Evolutionary conservation across 2,888 invertebrate genomes (phyloP).

Genomic region (Anthrax anthrax): DNA sequence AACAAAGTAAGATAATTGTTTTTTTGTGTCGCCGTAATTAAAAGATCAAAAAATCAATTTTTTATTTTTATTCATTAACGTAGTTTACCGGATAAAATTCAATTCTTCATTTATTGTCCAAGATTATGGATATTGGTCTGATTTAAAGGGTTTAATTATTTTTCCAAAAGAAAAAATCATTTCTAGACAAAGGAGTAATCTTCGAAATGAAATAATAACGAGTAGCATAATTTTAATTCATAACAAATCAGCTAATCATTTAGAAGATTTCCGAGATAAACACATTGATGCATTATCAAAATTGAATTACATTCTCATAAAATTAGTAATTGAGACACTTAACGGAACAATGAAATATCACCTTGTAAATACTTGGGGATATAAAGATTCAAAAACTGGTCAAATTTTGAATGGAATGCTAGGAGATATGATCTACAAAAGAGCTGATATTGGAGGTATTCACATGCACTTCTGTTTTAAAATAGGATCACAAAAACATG

Average conservation of each 20-base stretch:
- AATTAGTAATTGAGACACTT: slow-evolving; percentile 40
- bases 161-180: slow-evolving; percentile 4
- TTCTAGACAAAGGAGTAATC: slow-evolving; percentile 17
- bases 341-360: slow-evolving; percentile 40
- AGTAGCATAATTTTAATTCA: slow-evolving; percentile 26
- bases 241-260: slow-evolving; percentile 31
- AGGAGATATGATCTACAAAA: slow-evolving; percentile 39
- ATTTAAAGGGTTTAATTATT: neutral
- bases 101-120: neutral
- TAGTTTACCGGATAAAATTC: slow-evolving; percentile 5
- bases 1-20: no score
- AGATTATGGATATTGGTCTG: slow-evolving; percentile 5
- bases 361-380: slow-evolving; percentile 45
- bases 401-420: slow-evolving; percentile 47
- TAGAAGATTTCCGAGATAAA: slow-evolving; percentile 33
- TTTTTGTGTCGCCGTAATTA: no score
- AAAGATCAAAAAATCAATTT: no score
- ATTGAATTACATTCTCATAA: slow-evolving; percentile 43
- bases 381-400: slow-evolving; percentile 37
- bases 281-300: slow-evolving; percentile 48
- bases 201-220: slow-evolving; percentile 19
- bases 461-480: neutral
- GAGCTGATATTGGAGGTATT: slow-evolving; percentile 41
- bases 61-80: no score
- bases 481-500: no score